Evolutionary conservation across 1,140 invertebrate genomes (phyloP), one percentile per base, ranked within the genome.

Genomic region (Melipona quadrifasciata): DNA sequence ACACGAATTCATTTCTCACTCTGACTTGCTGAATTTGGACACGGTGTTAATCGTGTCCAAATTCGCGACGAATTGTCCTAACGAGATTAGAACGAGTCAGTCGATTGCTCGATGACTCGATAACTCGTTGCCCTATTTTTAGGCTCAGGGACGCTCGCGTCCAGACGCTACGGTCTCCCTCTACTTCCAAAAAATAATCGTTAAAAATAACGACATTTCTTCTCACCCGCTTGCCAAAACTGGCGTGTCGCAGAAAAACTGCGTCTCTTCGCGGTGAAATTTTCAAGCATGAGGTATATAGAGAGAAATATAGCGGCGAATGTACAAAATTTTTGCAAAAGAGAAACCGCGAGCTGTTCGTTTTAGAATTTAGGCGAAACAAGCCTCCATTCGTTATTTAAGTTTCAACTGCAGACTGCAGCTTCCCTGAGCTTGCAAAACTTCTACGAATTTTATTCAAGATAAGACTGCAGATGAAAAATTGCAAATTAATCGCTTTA

Each of bases 51-150:
- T 39, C 71, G 58, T 58, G 34, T 61, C 70, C 55, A 89, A 91
- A 92, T 91, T 88, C 83, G 85, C 51, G 73, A 16, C 53, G 72
- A 91, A 91, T 91, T 80, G 73, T 17, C 64, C 70, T 92, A 92
- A 92, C 82, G 68, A 91, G 88, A 92, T 93, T 92, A 91, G 89
- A 87, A 80, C 67, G 31, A 88, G 73, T 61, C 57, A 82, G 86
- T 85, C 88, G 91, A 92, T 92, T 92, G 90, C 83, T 17, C 73
- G 61, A 61, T 51, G 82, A 70, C 51, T 74, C 65, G 5, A 78
- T n/a, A n/a, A n/a, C n/a, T 64, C 82, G 81, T 86, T 88, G 87
- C 84, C 61, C 85, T 91, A 91, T 91, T 92, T 90, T 88, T 80
- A 74, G 78, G 71, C 27, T 0, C 82, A 75, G 34, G 71, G 64